Evolutionary conservation across 2,888 invertebrate species (phyloP).

Genomic region (Eristalinus sepulchralis): DNA sequence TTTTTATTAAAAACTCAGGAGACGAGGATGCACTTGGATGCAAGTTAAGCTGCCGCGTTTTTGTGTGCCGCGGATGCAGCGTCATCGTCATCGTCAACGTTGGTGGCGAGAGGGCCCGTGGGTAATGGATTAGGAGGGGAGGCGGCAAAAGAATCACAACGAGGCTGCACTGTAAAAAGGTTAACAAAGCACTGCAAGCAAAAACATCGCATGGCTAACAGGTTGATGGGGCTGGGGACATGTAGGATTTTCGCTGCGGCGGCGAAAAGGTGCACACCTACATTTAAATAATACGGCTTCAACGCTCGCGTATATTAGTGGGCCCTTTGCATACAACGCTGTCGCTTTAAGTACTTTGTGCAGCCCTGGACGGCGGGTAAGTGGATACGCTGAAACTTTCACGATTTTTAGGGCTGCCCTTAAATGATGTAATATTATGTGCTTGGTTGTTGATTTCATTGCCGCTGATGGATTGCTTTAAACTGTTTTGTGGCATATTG

Average conservation of each 20-base stretch:
- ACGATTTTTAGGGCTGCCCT: not conserved
- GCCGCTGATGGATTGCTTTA: not conserved
- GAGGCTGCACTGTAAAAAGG: not conserved
- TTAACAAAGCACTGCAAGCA: conserved; percentile 13
- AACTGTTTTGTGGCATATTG: not conserved
- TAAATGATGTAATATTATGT: not conserved
- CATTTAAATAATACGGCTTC: not conserved
- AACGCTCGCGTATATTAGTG: not conserved
- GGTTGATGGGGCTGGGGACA: not conserved
- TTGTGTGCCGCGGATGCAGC: conserved; percentile 10
- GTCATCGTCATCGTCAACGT: not conserved
- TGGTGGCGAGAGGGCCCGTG: not conserved
- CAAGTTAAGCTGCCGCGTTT: conserved; percentile 56
- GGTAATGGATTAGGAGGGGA: conserved; percentile 1
- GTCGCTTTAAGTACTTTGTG: not conserved
- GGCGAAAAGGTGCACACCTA: not conserved
- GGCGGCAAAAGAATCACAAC: not conserved
- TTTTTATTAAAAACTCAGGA: conserved; percentile 67
- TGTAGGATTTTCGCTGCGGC: not conserved
- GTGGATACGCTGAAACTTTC: not conserved
- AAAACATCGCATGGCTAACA: not conserved
- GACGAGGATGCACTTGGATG: conserved; percentile 66
- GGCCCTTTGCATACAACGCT: not conserved
- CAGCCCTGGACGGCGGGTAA: not conserved
- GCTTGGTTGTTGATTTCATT: not conserved